Evolutionary conservation across 1,140 invertebrate genomes (phyloP), one percentile per base, ranked within the genome.

Genomic region (Ooceraea biroi): DNA sequence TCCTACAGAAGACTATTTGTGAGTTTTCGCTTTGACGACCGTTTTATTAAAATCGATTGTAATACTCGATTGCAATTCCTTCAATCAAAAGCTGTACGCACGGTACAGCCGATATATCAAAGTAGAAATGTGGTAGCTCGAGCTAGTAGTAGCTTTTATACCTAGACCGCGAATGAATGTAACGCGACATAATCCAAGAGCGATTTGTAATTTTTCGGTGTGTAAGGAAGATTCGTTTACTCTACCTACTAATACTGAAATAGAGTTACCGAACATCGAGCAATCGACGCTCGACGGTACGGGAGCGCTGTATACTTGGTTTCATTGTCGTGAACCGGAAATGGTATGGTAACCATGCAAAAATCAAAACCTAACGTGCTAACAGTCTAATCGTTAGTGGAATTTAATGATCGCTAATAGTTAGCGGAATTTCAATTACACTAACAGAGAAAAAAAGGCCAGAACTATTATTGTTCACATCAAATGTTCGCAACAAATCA

Each of bases 61-160:
- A 78, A 69, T 69, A 78, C 30, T 78, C 0, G 66, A 41, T 78
- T 30, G 36, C 61, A 80, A 57, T 57, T 4, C 30, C n/a, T 12
- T 77, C 3, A 68, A 80, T 80, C 50, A 80, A 80, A 80, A 80
- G 12, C 25, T n/a, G 11, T 61, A 78, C 12, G 22, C 44, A 41
- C 25, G 44, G 17, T 50, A 69, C 7, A 36, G 11, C 57, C 36
- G 14, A 57, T 69, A 69, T 69, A 69, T 69, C 50, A 78, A 46
- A 78, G 36, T 80, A 80, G 50, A 57, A 71, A 71, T 10, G 25
- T 71, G 48, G 30, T 69, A 80, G 63, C 27, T 78, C 3, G 4
- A 80, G 69, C 36, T 71, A 80, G 22, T 80, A 68, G 22, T 80
- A 68, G 69, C 27, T 57, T 69, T 80, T 80, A 69, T 78, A 78